Percentiles rank a stretch among this genome's conserved stretches.
These are phyloP conservation scores for Parnassius apollo DNA, from an alignment of 2,888 invertebrate genomes.

Conservation along the genomic window DNA sequence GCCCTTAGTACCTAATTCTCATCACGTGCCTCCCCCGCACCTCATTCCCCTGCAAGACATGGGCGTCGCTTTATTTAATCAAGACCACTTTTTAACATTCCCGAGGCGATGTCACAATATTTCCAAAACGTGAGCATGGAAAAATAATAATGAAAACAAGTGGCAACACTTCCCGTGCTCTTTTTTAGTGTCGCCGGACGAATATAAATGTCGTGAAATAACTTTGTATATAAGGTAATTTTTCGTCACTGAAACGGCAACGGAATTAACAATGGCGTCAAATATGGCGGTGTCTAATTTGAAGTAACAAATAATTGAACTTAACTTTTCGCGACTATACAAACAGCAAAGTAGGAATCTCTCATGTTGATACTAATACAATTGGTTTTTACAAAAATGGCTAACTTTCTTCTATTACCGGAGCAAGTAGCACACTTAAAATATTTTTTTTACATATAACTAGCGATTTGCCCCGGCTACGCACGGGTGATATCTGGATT, in stretches of 20 bases:
- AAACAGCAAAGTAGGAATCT: too few relatives aligned
- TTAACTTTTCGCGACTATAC: too few relatives aligned
- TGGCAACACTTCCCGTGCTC: conserved; percentile 44
- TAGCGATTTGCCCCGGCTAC: too few relatives aligned
- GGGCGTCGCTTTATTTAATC: conserved; percentile 77
- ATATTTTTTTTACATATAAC: too few relatives aligned
- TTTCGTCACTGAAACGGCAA: conserved; percentile 10
- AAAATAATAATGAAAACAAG: conserved; percentile 43
- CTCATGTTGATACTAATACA: too few relatives aligned
- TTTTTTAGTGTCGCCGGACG: conserved; percentile 37
- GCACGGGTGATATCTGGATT: too few relatives aligned
- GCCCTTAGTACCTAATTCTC: conserved; percentile 54
- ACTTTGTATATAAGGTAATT: conserved; percentile 12
- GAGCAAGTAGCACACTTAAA: too few relatives aligned
- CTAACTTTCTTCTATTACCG: too few relatives aligned
- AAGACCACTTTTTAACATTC: conserved; percentile 77
- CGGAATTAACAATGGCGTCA: conserved; percentile 15
- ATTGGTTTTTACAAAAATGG: too few relatives aligned
- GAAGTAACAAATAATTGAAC: too few relatives aligned
- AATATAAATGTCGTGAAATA: conserved; percentile 30
- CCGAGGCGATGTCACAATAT: conserved; percentile 57
- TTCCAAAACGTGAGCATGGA: conserved; percentile 47
- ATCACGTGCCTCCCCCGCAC: conserved; percentile 56
- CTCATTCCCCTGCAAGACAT: conserved; percentile 36
- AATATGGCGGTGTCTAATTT: too few relatives aligned